Base-by-base conservation (phyloP, 1,140 invertebrate genomes). In the Listronotus oregonensis region DNA sequence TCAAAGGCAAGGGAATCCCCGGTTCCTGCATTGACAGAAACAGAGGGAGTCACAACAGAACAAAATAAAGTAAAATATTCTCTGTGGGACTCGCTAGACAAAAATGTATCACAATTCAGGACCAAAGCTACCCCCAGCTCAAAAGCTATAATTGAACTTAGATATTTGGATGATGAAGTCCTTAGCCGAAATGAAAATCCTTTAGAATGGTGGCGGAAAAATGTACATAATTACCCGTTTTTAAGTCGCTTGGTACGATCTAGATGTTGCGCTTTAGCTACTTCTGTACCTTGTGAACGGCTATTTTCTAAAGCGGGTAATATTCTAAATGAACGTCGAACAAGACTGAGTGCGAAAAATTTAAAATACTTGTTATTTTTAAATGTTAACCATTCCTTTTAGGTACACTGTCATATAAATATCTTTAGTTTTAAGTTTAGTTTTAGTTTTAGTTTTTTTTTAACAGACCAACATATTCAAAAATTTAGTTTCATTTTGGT, bases 231-330 rank as follows among this genome's bases (percentile, higher is more conserved):
- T 42, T 66, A 42, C 37, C 64, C 64, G 14, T 59, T 18, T 43
- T 47, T 58, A 37, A 49, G 43, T 17, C 9, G 8, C 8, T 32
- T 59, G 44, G 57, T 49, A 49, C 42, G 17, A 10, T 6, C 9
- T 14, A 59, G 39, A 54, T 61, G 39, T 40, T 61, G 64, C 49
- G 58, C 58, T n/a, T 40, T 61, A n/a, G 64, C 64, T n/a, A 61
- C 57, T 11, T 67, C 57, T 6, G 65, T 67, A 6, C 58, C 51
- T 15, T 67, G 57, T 40, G 50, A 67, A 56, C 34, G 51, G 12
- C 42, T 67, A 6, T 67, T 67, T 56, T 67, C 65, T 3, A 67
- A 61, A 31, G 57, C 65, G 11, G 64, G 51, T 39, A 46, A 39
- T n/a, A 51, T 67, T 34, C 21, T 67, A 31, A 47, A 39, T 39